phyloP scores from a whole-genome alignment of 1,140 invertebrate species.

The Drosophila repletoides region DNA sequence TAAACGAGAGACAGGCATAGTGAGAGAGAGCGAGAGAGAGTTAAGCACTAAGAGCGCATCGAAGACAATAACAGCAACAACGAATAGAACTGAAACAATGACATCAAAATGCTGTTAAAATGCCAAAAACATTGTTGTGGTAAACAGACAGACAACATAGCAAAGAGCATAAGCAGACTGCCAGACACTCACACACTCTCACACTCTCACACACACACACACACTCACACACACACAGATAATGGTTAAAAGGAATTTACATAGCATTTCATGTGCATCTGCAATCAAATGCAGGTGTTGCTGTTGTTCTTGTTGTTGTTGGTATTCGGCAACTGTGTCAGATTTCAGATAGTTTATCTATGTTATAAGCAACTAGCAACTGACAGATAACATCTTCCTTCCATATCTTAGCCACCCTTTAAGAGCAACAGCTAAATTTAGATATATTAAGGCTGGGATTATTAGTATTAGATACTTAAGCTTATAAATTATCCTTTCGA shows the following conservation, averaged over 20 bases:
- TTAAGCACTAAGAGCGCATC: constrained; percentile 24
- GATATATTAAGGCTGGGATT: too few relatives aligned
- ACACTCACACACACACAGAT: constrained; percentile 1
- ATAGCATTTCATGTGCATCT: not conserved
- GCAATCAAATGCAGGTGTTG: constrained; percentile 3
- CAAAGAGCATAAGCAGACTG: constrained; percentile 2
- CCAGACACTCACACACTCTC: not conserved
- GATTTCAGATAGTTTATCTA: not conserved
- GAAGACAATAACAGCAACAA: constrained; percentile 14
- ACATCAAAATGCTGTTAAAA: constrained; percentile 42
- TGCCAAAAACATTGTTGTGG: constrained; percentile 7
- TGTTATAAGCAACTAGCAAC: not conserved
- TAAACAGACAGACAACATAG: constrained; percentile 26
- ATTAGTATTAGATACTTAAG: too few relatives aligned
- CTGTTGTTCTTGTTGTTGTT: not conserved
- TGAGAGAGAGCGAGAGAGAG: not conserved
- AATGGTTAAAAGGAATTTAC: constrained; percentile 22
- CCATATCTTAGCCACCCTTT: too few relatives aligned
- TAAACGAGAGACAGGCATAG: constrained; percentile 14
- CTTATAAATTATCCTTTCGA: too few relatives aligned
- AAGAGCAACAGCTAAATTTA: not conserved
- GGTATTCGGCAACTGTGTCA: not conserved
- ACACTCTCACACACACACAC: not conserved
- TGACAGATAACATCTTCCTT: too few relatives aligned
- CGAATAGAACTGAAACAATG: constrained; percentile 28